phyloP scores from a whole-genome alignment of 2,113 vertebrate genomes.

The Neodontobutis hainanensis region DNA sequence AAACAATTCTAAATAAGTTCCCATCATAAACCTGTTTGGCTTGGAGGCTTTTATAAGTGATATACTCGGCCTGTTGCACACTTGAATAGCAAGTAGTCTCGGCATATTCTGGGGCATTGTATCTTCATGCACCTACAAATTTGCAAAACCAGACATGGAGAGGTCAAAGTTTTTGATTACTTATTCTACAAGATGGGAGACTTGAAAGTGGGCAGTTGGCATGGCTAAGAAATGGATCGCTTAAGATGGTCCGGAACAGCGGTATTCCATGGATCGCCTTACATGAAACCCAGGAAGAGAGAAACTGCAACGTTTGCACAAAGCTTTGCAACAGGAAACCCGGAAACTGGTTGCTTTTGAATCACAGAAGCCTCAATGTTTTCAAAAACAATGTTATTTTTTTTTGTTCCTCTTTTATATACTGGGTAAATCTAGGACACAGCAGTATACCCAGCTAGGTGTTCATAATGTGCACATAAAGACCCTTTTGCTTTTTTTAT shows the following conservation, averaged over 20 bases:
- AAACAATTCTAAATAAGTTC: conserved; percentile 56
- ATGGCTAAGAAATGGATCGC: conserved; percentile 59
- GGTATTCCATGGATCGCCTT: conserved; percentile 68
- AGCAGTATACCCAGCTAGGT: conserved; percentile 48
- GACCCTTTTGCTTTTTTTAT: not conserved
- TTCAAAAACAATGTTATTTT: conserved; percentile 29
- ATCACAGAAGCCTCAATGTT: conserved; percentile 40
- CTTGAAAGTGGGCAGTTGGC: conserved; percentile 62
- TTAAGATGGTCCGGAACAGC: conserved; percentile 59
- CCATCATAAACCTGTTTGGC: conserved; percentile 42
- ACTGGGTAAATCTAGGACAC: conserved; percentile 59
- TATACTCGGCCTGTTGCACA: conserved; percentile 23
- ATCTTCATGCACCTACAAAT: conserved; percentile 1
- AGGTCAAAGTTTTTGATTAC: conserved; percentile 50
- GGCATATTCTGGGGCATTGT: conserved; percentile 10
- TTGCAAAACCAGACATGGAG: conserved; percentile 18
- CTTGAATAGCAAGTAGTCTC: conserved; percentile 8
- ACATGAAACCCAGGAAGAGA: conserved; percentile 64
- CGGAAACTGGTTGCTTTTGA: conserved; percentile 54
- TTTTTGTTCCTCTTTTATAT: conserved; percentile 32
- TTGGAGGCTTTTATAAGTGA: conserved; percentile 26
- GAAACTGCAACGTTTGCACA: conserved; percentile 69
- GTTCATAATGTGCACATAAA: conserved; percentile 48
- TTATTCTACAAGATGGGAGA: conserved; percentile 40
- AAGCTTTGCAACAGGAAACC: conserved; percentile 70